phyloP scores from a whole-genome alignment of 2,888 invertebrate species.

The Eupithecia insigniata region DNA sequence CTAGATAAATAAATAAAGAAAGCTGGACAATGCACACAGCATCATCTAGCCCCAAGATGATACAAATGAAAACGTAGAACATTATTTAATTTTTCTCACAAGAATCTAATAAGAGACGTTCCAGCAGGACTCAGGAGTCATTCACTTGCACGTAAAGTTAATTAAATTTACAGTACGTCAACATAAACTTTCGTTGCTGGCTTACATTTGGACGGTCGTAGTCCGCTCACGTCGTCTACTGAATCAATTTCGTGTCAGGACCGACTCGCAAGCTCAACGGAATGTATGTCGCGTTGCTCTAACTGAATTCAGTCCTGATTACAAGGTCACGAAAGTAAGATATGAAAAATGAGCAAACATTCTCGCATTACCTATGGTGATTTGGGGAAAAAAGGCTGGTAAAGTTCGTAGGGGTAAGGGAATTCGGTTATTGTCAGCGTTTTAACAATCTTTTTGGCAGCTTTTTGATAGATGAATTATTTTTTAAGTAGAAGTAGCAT shows the following conservation, averaged over 20 bases:
- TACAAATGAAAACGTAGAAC: background rate
- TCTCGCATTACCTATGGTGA: conserved; percentile 21
- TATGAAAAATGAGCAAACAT: conserved; percentile 25
- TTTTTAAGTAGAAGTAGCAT: background rate
- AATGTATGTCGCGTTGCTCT: conserved; percentile 52
- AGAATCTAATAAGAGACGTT: conserved; percentile 21
- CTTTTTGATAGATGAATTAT: background rate
- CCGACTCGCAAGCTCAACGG: conserved; percentile 61
- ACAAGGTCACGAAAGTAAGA: conserved; percentile 33
- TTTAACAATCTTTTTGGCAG: background rate
- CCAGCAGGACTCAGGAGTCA: conserved; percentile 31
- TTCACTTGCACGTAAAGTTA: conserved; percentile 49
- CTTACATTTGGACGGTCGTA: conserved; percentile 76
- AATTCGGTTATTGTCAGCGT: background rate
- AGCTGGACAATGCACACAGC: no score
- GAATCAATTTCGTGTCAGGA: conserved; percentile 81
- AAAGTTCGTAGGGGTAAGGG: background rate
- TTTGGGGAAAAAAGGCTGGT: background rate
- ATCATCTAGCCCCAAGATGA: background rate
- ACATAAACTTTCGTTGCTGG: conserved; percentile 72
- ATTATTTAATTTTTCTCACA: background rate
- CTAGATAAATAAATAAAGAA: no score
- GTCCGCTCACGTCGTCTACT: conserved; percentile 75
- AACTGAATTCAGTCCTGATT: conserved; percentile 50
- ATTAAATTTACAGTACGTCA: conserved; percentile 72